Conservation (phyloP, 1,140 invertebrate species). For the Drosophila littoralis region DNA sequence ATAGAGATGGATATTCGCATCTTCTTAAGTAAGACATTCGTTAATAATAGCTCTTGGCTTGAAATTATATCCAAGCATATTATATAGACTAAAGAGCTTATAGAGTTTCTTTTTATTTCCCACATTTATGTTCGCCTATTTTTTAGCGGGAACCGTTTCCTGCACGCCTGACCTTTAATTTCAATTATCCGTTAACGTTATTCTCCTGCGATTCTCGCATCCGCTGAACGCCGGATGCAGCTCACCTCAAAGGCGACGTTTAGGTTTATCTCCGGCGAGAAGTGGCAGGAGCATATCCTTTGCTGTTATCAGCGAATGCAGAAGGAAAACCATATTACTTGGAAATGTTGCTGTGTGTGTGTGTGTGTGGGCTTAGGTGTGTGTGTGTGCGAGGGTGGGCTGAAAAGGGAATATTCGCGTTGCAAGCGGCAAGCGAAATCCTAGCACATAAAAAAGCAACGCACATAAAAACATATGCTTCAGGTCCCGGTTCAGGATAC, state of each 20-base stretch:
- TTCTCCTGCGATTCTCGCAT: background rate
- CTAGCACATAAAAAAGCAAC: constrained; percentile 66
- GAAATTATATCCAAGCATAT: background rate
- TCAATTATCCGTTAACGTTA: constrained; percentile 44
- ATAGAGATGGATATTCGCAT: too few relatives aligned
- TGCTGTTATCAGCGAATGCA: constrained; percentile 48
- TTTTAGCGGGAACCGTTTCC: background rate
- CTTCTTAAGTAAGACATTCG: too few relatives aligned
- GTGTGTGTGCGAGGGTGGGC: constrained; percentile 3
- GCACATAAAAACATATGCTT: constrained; percentile 77
- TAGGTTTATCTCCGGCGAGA: constrained; percentile 23
- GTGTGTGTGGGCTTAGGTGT: constrained; percentile 5
- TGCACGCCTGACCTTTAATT: constrained; percentile 23
- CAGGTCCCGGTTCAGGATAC: constrained; percentile 46
- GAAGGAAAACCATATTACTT: constrained; percentile 13
- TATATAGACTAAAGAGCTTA: background rate
- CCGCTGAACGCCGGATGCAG: background rate
- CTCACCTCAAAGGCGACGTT: constrained; percentile 29
- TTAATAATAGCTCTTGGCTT: background rate
- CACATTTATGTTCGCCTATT: background rate
- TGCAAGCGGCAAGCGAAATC: constrained; percentile 56
- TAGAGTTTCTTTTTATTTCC: background rate
- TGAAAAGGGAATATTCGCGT: constrained; percentile 23
- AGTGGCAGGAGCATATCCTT: constrained; percentile 39
- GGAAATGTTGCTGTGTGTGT: background rate